phyloP scores from a whole-genome alignment of 2,888 invertebrate genomes.

The Pachymerium ferrugineum region DNA sequence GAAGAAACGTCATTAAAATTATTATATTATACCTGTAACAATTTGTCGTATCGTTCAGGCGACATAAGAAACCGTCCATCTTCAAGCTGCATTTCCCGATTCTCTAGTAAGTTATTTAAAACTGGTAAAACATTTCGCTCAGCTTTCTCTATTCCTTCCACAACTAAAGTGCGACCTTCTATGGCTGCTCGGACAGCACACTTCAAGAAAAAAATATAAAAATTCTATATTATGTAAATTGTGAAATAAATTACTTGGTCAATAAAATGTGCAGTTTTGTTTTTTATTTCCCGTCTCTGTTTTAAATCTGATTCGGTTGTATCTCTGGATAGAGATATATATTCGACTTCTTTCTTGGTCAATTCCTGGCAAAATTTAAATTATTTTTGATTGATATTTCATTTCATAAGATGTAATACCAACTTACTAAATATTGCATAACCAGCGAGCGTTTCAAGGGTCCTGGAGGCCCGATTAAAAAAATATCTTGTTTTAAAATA shows the following conservation, averaged over 20 bases:
- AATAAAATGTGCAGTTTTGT: constrained; percentile 82
- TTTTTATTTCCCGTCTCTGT: constrained; percentile 69
- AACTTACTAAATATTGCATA: constrained; percentile 65
- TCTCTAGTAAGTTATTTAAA: constrained; percentile 90
- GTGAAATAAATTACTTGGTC: constrained; percentile 61
- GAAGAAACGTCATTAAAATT: not conserved
- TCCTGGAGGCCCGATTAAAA: constrained; percentile 87
- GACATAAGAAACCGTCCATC: constrained; percentile 91
- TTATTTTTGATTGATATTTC: not conserved
- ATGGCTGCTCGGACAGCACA: constrained; percentile 89
- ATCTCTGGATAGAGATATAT: constrained; percentile 86
- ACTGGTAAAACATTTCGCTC: constrained; percentile 95
- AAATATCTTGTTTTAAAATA: constrained; percentile 86
- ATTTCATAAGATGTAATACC: not conserved
- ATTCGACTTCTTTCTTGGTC: constrained; percentile 83
- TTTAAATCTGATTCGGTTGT: constrained; percentile 96
- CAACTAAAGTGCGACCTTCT: constrained; percentile 76
- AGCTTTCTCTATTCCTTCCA: constrained; percentile 96
- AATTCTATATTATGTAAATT: not conserved
- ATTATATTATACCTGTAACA: constrained; percentile 61
- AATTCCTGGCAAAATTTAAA: constrained; percentile 56
- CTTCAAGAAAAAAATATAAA: constrained; percentile 49
- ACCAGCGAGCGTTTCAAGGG: constrained; percentile 73
- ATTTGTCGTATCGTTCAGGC: constrained; percentile 79
- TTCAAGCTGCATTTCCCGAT: constrained; percentile 96